Evolutionary conservation across 2,888 invertebrate genomes (phyloP).

Genomic region (Cheilosia scutellata): DNA sequence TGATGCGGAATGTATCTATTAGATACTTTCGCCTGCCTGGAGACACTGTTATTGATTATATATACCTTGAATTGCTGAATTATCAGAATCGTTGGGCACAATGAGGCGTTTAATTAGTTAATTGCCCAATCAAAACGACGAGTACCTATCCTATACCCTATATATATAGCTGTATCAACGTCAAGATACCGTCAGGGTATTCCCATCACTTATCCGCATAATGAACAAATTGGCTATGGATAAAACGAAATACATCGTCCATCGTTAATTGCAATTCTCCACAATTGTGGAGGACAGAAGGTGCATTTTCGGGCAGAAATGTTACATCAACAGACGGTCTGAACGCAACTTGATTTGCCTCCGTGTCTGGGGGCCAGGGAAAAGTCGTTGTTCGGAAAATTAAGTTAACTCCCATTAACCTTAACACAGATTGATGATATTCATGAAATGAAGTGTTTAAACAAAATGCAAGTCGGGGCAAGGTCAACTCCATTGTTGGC

Average conservation of each 20-base stretch:
- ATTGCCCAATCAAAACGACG: slow-evolving; percentile 6
- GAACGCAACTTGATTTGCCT: neutral
- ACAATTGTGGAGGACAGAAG: neutral
- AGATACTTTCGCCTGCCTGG: neutral
- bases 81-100: neutral
- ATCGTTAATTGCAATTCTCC: too few species aligned
- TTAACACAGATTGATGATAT: slow-evolving; percentile 18
- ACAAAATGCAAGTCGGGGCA: neutral
- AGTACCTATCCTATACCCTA: neutral
- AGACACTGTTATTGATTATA: neutral
- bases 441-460: neutral
- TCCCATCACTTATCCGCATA: neutral
- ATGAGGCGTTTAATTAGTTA: neutral
- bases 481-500: neutral
- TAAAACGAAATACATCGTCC: neutral
- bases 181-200: neutral
- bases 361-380: neutral
- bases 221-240: neutral
- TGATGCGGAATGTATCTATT: neutral
- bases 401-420: slow-evolving; percentile 9
- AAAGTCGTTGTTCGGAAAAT: neutral
- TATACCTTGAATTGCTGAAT: too few species aligned
- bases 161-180: neutral
- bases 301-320: neutral
- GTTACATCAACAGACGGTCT: neutral